phyloP scores from a whole-genome alignment of 92 coral and sea anemone genomes.

The Actinostola sp. region DNA sequence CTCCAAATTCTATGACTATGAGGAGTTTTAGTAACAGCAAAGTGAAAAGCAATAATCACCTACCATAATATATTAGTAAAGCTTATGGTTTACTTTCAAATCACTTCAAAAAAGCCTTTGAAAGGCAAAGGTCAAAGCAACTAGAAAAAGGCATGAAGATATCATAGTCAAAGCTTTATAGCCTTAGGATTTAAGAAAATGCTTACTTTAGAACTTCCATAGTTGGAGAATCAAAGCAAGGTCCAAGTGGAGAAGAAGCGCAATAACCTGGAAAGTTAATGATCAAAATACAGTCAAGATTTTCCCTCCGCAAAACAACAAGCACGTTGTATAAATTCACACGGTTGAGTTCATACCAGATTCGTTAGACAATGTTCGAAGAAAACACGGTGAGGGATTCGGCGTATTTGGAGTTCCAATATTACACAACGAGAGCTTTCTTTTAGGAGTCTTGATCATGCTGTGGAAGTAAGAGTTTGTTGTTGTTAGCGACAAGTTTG shows the following conservation, averaged over 20 bases:
- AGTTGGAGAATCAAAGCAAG: constrained; percentile 84
- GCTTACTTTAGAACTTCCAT: constrained; percentile 88
- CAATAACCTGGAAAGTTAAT: constrained; percentile 65
- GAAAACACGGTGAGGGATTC: constrained; percentile 59
- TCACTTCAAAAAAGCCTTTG: too few relatives aligned
- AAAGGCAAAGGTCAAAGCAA: background rate
- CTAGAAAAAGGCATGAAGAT: background rate
- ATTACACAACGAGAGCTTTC: constrained; percentile 86
- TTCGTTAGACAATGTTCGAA: constrained; percentile 86
- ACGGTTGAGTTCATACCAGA: constrained; percentile 72
- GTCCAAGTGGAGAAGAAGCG: constrained; percentile 69
- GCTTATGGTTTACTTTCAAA: too few relatives aligned
- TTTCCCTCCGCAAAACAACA: constrained; percentile 6
- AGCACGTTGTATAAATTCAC: too few relatives aligned
- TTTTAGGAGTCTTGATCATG: constrained; percentile 86
- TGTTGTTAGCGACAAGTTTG: background rate
- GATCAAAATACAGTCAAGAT: constrained; percentile 1
- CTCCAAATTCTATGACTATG: too few relatives aligned
- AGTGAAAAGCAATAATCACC: too few relatives aligned
- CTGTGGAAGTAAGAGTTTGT: constrained; percentile 45
- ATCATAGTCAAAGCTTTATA: too few relatives aligned
- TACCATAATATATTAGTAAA: too few relatives aligned
- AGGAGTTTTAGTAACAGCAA: too few relatives aligned
- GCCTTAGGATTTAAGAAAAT: too few relatives aligned
- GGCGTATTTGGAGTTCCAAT: constrained; percentile 72